A percentile compares a stretch with the other conserved stretches of the same genome.
Conservation (phyloP, 2,797 vertebrate genomes). For the Microhierax caerulescens region DNA sequence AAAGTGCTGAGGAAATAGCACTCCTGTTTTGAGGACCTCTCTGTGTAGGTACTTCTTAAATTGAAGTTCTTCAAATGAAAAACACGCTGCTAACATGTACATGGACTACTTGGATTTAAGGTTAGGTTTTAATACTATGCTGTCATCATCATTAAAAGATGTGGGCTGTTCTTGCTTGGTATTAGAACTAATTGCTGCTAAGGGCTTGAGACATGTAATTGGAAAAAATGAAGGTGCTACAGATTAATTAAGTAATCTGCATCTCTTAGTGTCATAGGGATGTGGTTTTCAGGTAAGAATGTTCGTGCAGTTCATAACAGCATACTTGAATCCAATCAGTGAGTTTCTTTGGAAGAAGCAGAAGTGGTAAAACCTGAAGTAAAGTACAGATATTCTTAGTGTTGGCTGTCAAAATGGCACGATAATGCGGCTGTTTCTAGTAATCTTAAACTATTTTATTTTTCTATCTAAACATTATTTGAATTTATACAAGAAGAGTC, state of each 20-base stretch:
- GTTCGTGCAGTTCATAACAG: not conserved
- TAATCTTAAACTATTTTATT: not conserved
- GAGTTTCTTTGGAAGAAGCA: not conserved
- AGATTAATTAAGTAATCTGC: conserved; percentile 9
- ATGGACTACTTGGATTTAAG: not conserved
- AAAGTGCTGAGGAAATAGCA: not conserved
- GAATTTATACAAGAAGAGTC: not conserved
- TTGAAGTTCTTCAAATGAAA: not conserved
- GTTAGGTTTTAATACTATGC: conserved; percentile 47
- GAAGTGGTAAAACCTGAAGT: not conserved
- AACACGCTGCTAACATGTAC: not conserved
- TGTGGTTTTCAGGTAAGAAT: not conserved
- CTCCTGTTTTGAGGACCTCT: not conserved
- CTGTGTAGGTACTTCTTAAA: not conserved
- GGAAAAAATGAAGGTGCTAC: not conserved
- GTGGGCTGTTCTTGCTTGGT: not conserved
- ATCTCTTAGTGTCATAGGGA: not conserved
- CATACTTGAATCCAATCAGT: not conserved
- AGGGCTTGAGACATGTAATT: conserved; percentile 27
- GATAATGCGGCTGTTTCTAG: not conserved
- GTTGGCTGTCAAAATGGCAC: not conserved
- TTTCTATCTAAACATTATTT: not conserved
- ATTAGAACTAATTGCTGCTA: conserved; percentile 16
- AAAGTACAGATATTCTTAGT: not conserved
- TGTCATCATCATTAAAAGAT: conserved; percentile 3